Evolutionary conservation across 2,797 vertebrate genomes (phyloP).

Genomic region (Streptopelia turtur): DNA sequence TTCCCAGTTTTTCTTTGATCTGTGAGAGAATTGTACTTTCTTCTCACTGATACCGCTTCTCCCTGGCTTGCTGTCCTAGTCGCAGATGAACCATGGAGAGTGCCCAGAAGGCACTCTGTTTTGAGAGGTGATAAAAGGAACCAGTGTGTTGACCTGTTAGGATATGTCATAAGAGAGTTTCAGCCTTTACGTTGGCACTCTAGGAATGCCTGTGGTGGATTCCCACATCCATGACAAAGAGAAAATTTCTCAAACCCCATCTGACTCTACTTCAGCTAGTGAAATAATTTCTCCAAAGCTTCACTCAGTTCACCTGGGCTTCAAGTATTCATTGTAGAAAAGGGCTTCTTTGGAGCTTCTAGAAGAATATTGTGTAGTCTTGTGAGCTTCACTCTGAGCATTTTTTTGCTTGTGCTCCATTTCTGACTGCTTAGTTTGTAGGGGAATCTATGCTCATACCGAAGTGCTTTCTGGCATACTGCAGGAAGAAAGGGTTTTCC

Average conservation of each 20-base stretch:
- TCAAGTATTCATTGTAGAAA: neutral
- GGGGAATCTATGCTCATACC: neutral
- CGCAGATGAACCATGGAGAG: neutral
- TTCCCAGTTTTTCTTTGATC: neutral
- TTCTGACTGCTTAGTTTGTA: neutral
- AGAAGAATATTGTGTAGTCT: neutral
- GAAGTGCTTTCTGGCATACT: neutral
- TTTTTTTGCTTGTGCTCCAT: neutral
- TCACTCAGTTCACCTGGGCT: neutral
- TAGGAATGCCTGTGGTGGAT: no score
- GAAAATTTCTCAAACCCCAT: neutral
- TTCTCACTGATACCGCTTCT: neutral
- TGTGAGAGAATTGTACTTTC: neutral
- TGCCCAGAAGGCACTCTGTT: neutral
- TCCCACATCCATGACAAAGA: neutral
- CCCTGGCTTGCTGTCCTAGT: neutral
- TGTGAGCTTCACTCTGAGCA: neutral
- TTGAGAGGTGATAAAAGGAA: neutral
- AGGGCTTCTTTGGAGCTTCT: neutral
- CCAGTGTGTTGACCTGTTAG: rapidly evolving
- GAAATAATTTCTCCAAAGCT: neutral
- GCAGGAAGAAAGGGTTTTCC: constrained; percentile 2
- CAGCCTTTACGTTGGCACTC: neutral
- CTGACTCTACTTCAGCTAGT: neutral
- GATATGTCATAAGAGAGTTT: neutral